Percentiles rank a stretch among this genome's conserved stretches.
These are phyloP conservation scores for Heterodera schachtii DNA, from an alignment of 1,140 invertebrate genomes.

Conservation along the genomic window DNA sequence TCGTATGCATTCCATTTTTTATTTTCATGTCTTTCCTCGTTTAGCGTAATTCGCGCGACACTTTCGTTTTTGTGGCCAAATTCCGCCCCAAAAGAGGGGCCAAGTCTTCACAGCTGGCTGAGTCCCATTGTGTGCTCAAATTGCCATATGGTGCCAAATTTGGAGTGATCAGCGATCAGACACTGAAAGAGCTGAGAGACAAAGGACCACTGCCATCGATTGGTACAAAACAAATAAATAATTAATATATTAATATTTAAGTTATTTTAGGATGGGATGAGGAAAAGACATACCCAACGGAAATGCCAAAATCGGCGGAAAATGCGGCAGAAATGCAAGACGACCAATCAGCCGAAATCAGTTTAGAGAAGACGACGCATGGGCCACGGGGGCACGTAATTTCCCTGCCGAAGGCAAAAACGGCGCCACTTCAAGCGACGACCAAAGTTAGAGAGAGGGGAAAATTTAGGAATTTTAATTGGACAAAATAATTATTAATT, in stretches of 20 bases:
- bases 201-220: constrained; percentile 9
- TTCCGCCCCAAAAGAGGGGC: constrained; percentile 1
- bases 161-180: constrained; percentile 21
- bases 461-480: too few species aligned
- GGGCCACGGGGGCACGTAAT: not conserved
- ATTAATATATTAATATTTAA: not conserved
- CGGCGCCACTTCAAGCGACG: not conserved
- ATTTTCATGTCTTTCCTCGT: not conserved
- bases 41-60: not conserved
- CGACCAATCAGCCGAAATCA: too few species aligned
- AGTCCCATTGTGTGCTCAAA: constrained; percentile 25
- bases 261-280: not conserved
- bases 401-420: not conserved
- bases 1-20: not conserved
- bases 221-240: not conserved
- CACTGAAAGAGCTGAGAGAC: not conserved
- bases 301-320: not conserved
- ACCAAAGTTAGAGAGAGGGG: not conserved
- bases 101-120: not conserved
- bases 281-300: not conserved
- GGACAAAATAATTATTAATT: not conserved
- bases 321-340: not conserved
- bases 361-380: not conserved
- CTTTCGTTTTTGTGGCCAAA: constrained; percentile 25
- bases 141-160: constrained; percentile 25